Evolutionary conservation across 2,797 vertebrate species (phyloP), one percentile per base, ranked within the genome.

Genomic region (Coilia nasus): DNA sequence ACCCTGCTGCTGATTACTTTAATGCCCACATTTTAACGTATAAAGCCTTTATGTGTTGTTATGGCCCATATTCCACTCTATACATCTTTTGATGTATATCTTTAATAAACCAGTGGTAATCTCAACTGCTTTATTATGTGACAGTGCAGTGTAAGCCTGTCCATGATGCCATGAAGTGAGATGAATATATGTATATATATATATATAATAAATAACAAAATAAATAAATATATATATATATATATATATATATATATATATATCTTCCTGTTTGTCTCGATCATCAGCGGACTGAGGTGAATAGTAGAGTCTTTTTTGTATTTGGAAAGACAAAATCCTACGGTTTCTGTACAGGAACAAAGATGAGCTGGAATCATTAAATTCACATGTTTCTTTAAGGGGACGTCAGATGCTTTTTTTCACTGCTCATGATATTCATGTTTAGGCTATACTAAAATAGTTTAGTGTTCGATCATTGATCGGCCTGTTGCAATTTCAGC

Each of bases 21-120:
- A 21, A 17, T 71, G 28, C 64, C 64, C 6, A 7, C 31, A 28
- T 12, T 31, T 19, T 78, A 14, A 44, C 23, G 6, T 78, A 78
- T 78, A 78, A 41, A 1, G 31, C 71, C 41, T 78, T 78, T 21
- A 44, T 44, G 71, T 44, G 35, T 21, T 44, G 15, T 44, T 78
- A 44, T 44, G 35, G 17, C 31, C 35, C 35, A 21, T 78, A 44
- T 78, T 44, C 71, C 35, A 15, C 35, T 44, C 71, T 78, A 78
- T 78, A 78, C 71, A 78, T 78, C 35, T 60, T 25, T 23, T 91
- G 84, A 88, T 89, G 56, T 81, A 90, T 86, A 82, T 60, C 41
- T 78, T 82, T 83, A 85, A 85, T 87, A 85, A 88, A 6, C 9
- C 2, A 81, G 17, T 50, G 75, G 46, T 23, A 60, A 35, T 31